phyloP scores from a whole-genome alignment of 2,888 invertebrate genomes.

The Microctonus brassicae region DNA sequence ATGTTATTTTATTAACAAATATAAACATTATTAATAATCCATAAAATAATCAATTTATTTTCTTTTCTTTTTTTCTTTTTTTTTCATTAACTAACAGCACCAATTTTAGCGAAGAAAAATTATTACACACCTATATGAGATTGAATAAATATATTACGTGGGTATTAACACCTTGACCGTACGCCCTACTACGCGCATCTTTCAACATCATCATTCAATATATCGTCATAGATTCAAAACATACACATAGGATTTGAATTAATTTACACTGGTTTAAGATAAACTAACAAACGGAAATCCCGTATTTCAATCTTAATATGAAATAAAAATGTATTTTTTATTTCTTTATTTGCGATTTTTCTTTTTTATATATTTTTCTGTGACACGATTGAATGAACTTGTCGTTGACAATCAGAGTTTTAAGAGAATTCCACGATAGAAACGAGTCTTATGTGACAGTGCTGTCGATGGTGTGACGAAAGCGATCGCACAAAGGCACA shows the following conservation, averaged over 20 bases:
- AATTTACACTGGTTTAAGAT: slow-evolving; percentile 12
- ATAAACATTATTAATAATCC: not conserved
- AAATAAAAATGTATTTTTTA: not conserved
- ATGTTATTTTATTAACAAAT: too few relatives aligned
- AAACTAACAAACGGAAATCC: slow-evolving; percentile 11
- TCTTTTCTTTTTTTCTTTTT: too few relatives aligned
- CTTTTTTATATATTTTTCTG: not conserved
- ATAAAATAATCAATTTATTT: too few relatives aligned
- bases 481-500: not conserved
- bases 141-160: not conserved
- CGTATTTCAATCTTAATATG: not conserved
- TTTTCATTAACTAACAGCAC: not conserved
- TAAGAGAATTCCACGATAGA: slow-evolving; percentile 10
- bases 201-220: slow-evolving; percentile 17
- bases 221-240: not conserved
- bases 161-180: slow-evolving; percentile 25
- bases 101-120: not conserved
- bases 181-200: slow-evolving; percentile 15
- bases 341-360: too few relatives aligned
- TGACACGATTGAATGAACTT: slow-evolving; percentile 8
- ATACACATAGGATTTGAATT: not conserved
- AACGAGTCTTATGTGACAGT: not conserved
- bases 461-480: slow-evolving; percentile 16
- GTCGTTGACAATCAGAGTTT: not conserved
- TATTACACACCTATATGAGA: not conserved